A percentile compares a stretch with the other conserved stretches of the same genome.
Conservation (phyloP, 2,888 invertebrate species). For the Xylophagus ater region DNA sequence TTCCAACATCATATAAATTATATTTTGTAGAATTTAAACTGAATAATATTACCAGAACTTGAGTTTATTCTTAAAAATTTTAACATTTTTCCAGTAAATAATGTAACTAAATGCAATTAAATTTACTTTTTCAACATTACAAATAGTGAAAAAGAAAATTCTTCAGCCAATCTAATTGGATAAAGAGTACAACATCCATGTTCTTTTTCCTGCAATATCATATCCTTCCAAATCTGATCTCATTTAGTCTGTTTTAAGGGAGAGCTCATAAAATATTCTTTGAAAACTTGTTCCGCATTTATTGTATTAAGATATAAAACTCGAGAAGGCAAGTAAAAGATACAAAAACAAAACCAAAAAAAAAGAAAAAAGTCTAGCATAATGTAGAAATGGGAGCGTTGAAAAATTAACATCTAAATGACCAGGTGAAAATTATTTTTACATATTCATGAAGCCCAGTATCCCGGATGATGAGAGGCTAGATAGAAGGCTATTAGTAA, state of each 20-base stretch:
- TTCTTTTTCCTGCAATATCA: too few species aligned
- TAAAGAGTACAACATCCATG: too few species aligned
- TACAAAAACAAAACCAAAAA: background rate
- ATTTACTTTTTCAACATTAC: too few species aligned
- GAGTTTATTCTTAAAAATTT: too few species aligned
- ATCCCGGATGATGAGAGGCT: too few species aligned
- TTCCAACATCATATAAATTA: too few species aligned
- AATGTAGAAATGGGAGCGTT: constrained; percentile 4
- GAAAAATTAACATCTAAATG: constrained; percentile 15
- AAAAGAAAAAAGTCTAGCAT: constrained; percentile 4
- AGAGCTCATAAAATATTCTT: background rate
- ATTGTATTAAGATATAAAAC: background rate
- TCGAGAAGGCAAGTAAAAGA: background rate
- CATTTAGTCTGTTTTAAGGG: background rate
- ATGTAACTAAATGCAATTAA: too few species aligned
- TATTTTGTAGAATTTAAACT: too few species aligned
- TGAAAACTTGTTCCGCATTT: background rate
- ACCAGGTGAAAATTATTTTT: constrained; percentile 15
- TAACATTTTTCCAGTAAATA: too few species aligned
- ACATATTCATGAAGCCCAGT: constrained; percentile 13
- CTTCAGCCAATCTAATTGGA: too few species aligned
- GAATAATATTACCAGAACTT: too few species aligned
- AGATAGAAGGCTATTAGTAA: constrained; percentile 11
- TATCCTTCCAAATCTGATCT: background rate
- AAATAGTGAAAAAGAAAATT: too few species aligned